Base-by-base conservation (phyloP, 1,140 invertebrate genomes). In the Diabrotica virgifera region DNA sequence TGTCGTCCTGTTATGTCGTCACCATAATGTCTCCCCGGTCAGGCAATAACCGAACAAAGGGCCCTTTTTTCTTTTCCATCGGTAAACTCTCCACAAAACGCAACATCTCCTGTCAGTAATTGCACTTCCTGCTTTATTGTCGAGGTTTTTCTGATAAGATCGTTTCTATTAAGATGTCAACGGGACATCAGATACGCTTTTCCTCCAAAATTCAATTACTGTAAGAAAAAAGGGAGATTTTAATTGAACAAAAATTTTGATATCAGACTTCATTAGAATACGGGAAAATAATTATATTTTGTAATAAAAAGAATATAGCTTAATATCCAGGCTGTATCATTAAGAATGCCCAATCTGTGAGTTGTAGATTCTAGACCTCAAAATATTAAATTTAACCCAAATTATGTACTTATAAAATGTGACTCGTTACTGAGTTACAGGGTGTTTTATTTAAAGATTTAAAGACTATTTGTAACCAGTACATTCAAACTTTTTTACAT, bases 41-140 rank as follows among this genome's bases (percentile, higher is more conserved):
- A 46, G 40, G 40, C 40, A 46, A 46, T 46, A 46, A 46, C n/a
- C 40, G 4, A 46, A 46, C 40, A 46, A 46, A 46, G n/a, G 40
- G n/a, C n/a, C 40, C 40, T 46, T 46, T 46, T 46, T n/a, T n/a
- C 40, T 46, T 46, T 46, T 46, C 40, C 40, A 46, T 46, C n/a
- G 40, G 40, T 46, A 46, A 46, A 46, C n/a, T 46, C 40, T 46
- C 40, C n/a, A 8, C 40, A 46, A 46, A 46, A 46, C 40, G 40
- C 40, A 46, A 46, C 40, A 46, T 46, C 40, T 46, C 40, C 40
- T 46, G 5, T 46, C 40, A 46, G 40, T 46, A 5, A 46, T 46
- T n/a, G 8, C 40, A 10, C n/a, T 46, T 46, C 40, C 40, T 46
- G 40, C 40, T 46, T 46, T 46, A 46, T 46, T 46, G 40, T 46